phyloP scores from a whole-genome alignment of 2,888 invertebrate species.

The Agrenia bidenticulata region DNA sequence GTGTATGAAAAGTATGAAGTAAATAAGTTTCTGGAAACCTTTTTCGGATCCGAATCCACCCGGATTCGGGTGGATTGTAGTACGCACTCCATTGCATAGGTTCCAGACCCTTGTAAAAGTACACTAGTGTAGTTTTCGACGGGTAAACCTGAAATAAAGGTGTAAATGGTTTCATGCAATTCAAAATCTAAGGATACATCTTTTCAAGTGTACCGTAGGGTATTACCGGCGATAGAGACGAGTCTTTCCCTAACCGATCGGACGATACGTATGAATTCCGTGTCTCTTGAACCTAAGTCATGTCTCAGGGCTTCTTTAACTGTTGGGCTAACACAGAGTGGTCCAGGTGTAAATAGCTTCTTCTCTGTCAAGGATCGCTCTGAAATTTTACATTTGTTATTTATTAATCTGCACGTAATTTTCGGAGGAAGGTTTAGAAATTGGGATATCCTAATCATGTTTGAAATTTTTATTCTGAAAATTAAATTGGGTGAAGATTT shows the following conservation, averaged over 20 bases:
- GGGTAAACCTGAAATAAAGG: conserved; percentile 55
- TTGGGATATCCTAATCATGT: too few relatives aligned
- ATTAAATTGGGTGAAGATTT: too few relatives aligned
- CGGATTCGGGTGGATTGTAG: conserved; percentile 57
- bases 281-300: conserved; percentile 16
- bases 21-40: conserved; percentile 51
- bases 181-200: too few relatives aligned
- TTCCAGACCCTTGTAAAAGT: conserved; percentile 59
- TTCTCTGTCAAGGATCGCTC: conserved; percentile 36
- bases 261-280: too few relatives aligned
- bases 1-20: not conserved
- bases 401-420: too few relatives aligned
- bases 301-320: conserved; percentile 35
- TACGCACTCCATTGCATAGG: conserved; percentile 59
- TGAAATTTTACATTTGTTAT: too few relatives aligned
- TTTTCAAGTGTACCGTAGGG: too few relatives aligned
- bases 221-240: too few relatives aligned
- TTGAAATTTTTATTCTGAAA: too few relatives aligned
- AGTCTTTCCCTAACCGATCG: too few relatives aligned
- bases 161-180: conserved; percentile 41
- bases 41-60: conserved; percentile 56
- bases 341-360: conserved; percentile 59
- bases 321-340: conserved; percentile 56
- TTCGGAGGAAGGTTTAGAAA: too few relatives aligned
- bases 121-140: conserved; percentile 56